Conservation (phyloP, 2,113 vertebrate genomes). For the Scopus umbretta region DNA sequence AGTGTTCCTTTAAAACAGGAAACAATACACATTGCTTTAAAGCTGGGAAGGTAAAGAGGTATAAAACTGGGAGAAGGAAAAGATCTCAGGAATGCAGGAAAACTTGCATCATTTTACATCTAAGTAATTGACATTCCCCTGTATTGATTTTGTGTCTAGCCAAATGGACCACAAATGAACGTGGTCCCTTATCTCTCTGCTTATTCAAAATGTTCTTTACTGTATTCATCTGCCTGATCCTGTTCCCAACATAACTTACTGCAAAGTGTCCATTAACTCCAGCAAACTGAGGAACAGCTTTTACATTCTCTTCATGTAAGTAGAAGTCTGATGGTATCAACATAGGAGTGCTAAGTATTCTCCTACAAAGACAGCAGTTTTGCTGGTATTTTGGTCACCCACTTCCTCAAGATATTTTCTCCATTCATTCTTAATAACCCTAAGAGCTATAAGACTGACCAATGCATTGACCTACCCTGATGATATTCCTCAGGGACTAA, state of each 20-base stretch:
- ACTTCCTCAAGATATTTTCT: background rate
- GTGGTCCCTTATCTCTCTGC: background rate
- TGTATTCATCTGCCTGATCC: background rate
- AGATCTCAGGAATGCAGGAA: background rate
- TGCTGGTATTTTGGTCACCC: background rate
- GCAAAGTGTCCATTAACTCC: background rate
- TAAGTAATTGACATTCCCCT: background rate
- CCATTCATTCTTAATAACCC: background rate
- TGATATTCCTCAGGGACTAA: background rate
- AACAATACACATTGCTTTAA: background rate
- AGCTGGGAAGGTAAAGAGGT: background rate
- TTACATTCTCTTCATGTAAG: background rate
- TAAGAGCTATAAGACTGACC: background rate
- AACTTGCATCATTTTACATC: background rate
- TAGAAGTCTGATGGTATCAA: background rate
- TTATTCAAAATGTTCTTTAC: background rate
- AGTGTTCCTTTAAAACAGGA: background rate
- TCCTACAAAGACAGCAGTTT: background rate
- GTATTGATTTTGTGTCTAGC: background rate
- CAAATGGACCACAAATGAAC: background rate
- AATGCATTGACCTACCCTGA: background rate
- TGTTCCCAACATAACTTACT: background rate
- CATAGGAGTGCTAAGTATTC: background rate
- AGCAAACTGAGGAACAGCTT: background rate
- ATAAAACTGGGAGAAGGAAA: background rate